Evolutionary conservation across 2,888 invertebrate species (phyloP), one percentile per base, ranked within the genome.

Genomic region (Stenodema calcarata): DNA sequence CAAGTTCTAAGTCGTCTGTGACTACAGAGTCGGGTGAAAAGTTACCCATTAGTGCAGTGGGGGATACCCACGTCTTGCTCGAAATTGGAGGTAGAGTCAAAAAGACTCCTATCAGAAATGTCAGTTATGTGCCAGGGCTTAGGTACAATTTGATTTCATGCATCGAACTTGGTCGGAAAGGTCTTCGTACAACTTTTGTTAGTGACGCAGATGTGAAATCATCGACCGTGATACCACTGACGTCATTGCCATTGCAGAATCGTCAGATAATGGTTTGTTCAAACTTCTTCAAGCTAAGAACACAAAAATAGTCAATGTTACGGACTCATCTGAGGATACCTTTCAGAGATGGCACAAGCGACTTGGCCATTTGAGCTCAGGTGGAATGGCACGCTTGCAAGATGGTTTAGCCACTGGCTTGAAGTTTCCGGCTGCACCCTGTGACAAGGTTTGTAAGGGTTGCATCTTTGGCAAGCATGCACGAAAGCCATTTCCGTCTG

Each of bases 381-480:
- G 47, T 18, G 79, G 76, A 44, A 86, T 79, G 86, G 76, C 27
- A 9, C 78, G 42, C 7, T 41, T 86, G 23, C 11, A 11, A 50
- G 35, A 1, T 54, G 78, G 86, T 12, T 50, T 86, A 78, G 79
- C 86, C n/a, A 47, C 42, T 76, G 86, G 86, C 9, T 44, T 86
- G 30, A 54, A 28, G 18, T 86, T 79, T n/a, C 27, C 47, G 12
- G 7, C 80, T 28, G 50, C 44, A 44, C 54, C 78, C 27, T 9
- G 50, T 23, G 62, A 27, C 50, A 86, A 79, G 23, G 62, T 50
- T 44, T 86, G 78, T 78, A 27, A 79, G 27, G 47, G 76, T 16
- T 86, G 86, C 35, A 23, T 86, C 28, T 44, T 47, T 27, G 86
- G 86, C n/a, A 86, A 86, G 42, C 79, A 79, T 12, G 41, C 78